Conservation (phyloP, 2,888 invertebrate species). For the Bedellia somnulentella region DNA sequence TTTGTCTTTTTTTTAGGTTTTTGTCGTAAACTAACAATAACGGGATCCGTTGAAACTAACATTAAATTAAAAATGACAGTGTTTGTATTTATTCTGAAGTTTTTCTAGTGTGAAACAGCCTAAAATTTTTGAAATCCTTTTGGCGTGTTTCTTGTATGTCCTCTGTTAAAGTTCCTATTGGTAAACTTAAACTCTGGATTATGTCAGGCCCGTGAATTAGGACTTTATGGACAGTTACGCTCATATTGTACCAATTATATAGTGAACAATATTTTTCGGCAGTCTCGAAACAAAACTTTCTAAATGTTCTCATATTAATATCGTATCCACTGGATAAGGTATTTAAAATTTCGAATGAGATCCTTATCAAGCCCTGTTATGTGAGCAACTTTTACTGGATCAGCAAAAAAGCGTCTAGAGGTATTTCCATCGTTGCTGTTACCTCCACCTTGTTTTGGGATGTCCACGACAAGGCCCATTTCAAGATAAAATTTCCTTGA, state of each 20-base stretch:
- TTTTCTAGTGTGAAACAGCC: conserved; percentile 1
- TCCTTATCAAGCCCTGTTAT: neutral
- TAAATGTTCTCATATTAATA: neutral
- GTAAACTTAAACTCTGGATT: neutral
- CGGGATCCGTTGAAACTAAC: neutral
- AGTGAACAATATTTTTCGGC: neutral
- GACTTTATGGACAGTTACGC: conserved; percentile 1
- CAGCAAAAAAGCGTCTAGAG: neutral
- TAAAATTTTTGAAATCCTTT: conserved; percentile 3
- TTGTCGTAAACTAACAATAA: neutral
- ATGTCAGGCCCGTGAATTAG: conserved; percentile 1
- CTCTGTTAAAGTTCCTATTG: conserved; percentile 2
- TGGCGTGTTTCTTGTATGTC: conserved; percentile 2
- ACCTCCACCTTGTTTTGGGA: conserved; percentile 1
- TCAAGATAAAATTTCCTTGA: neutral
- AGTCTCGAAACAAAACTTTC: no score
- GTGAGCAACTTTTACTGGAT: neutral
- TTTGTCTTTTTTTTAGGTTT: no score
- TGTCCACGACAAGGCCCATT: conserved; percentile 1
- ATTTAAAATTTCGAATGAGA: neutral
- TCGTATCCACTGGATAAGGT: neutral
- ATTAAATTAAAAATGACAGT: neutral
- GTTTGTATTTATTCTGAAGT: neutral
- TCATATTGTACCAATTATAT: conserved; percentile 2
- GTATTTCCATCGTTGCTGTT: conserved; percentile 4